These are phyloP conservation scores for Carettochelys insculpta DNA, from an alignment of 2,113 vertebrate genomes.

Conservation along the genomic window DNA sequence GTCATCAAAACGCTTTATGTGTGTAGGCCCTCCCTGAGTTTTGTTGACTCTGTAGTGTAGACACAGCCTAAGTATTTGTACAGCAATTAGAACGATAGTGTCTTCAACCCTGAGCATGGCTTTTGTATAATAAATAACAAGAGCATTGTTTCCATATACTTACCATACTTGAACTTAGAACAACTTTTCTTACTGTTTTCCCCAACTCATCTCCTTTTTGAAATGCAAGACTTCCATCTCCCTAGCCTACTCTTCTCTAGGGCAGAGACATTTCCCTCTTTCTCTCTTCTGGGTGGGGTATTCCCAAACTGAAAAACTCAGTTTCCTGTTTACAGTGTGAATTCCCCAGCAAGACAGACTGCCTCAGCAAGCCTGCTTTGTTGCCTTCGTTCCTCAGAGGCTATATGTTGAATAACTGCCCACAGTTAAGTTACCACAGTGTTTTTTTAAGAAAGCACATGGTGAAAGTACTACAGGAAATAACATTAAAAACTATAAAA, in stretches of 20 bases:
- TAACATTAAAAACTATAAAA: not conserved
- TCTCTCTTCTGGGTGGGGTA: not conserved
- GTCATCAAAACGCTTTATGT: too few species aligned
- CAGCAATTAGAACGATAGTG: not conserved
- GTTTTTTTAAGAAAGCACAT: not conserved
- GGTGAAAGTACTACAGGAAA: not conserved
- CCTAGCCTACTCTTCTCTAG: not conserved
- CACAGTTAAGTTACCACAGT: not conserved
- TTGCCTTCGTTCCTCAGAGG: not conserved
- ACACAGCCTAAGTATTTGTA: not conserved
- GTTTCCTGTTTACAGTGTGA: not conserved
- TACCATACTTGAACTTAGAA: not conserved
- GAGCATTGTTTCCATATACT: not conserved
- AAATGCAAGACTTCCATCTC: not conserved
- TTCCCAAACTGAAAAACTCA: not conserved
- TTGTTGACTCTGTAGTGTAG: too few species aligned
- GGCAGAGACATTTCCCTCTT: not conserved
- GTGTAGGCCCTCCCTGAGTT: too few species aligned
- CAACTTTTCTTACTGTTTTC: not conserved
- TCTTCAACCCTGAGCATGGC: not conserved
- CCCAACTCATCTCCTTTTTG: not conserved
- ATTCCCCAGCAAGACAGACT: not conserved
- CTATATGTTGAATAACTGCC: not conserved
- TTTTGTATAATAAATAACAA: not conserved
- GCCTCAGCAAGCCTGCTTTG: not conserved